phyloP scores from a whole-genome alignment of 2,113 vertebrate genomes.

The Dicaeum eximium region DNA sequence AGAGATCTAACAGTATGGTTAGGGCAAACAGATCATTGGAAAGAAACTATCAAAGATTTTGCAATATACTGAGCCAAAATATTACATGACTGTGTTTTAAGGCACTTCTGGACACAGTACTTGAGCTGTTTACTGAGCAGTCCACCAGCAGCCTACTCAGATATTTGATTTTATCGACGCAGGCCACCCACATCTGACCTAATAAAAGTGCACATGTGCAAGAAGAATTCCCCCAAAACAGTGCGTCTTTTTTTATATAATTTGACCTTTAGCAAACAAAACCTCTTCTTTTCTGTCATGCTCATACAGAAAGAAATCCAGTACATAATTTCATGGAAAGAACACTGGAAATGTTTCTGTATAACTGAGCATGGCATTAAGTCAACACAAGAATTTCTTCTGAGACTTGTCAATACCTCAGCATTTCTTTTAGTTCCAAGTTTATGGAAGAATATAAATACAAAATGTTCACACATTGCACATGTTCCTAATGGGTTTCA shows the following conservation, averaged over 20 bases:
- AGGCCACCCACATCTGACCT: not conserved
- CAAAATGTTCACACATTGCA: not conserved
- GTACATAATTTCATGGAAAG: not conserved
- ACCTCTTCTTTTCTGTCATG: not conserved
- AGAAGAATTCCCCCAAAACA: not conserved
- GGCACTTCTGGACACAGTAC: not conserved
- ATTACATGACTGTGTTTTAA: not conserved
- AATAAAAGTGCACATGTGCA: not conserved
- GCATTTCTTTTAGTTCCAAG: not conserved
- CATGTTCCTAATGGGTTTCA: not conserved
- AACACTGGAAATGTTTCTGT: not conserved
- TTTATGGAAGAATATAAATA: not conserved
- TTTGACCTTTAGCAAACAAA: not conserved
- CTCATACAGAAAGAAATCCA: not conserved
- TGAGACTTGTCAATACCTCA: not conserved
- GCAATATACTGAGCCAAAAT: not conserved
- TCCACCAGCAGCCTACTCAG: not conserved
- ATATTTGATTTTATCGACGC: not conserved
- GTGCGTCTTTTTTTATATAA: not conserved
- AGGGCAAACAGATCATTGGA: not conserved
- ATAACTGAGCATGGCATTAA: not conserved
- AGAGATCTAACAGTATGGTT: not conserved
- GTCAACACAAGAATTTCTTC: not conserved
- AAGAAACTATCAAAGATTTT: not conserved
- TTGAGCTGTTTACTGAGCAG: constrained; percentile 7